Percentiles rank a stretch among this genome's conserved stretches.
Conservation (phyloP, 2,113 vertebrate species). For the Vidua macroura region DNA sequence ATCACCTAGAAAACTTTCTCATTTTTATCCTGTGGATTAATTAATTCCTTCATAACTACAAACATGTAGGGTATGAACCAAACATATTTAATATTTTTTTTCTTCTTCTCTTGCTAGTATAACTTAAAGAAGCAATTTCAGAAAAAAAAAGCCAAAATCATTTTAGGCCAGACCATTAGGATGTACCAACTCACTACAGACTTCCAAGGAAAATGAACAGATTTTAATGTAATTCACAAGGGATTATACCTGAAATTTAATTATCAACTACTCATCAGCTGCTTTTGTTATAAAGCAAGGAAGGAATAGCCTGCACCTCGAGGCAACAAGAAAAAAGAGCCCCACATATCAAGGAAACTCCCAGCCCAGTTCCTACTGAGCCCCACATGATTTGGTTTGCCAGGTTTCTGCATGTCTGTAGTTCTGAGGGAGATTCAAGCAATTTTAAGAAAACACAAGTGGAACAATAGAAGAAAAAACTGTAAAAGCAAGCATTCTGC, state of each 20-base stretch:
- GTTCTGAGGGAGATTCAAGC: background rate
- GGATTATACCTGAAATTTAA: background rate
- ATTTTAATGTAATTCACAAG: background rate
- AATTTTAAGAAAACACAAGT: background rate
- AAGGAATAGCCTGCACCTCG: background rate
- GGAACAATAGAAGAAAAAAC: background rate
- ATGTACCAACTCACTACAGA: background rate
- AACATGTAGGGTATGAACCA: background rate
- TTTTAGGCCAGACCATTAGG: background rate
- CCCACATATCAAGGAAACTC: background rate
- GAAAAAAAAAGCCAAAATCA: background rate
- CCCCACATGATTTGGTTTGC: background rate
- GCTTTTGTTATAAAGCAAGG: background rate
- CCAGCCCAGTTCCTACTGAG: background rate
- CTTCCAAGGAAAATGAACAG: background rate
- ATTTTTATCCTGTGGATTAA: background rate
- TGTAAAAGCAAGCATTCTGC: background rate
- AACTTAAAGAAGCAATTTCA: background rate
- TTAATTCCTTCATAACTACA: background rate
- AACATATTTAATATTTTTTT: background rate
- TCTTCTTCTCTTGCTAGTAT: background rate
- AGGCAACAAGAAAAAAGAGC: background rate
- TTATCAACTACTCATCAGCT: background rate
- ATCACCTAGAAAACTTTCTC: background rate
- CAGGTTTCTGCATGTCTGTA: background rate